Conservation (phyloP, 2,113 vertebrate species). For the Colaptes auratus region DNA sequence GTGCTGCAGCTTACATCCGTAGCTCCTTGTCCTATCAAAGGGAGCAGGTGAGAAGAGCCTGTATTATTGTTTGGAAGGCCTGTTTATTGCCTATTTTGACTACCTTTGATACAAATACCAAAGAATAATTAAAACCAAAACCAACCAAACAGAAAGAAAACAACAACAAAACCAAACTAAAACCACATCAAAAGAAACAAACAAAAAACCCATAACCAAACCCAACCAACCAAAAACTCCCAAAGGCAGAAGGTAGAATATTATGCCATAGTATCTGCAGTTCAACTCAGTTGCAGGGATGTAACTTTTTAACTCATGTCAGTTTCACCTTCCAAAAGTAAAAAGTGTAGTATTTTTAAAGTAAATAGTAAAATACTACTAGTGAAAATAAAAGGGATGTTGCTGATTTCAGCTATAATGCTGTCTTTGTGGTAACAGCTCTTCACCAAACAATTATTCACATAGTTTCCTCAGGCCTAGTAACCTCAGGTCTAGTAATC, state of each 20-base stretch:
- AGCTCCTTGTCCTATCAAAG: too few relatives aligned
- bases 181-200: too few relatives aligned
- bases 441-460: not conserved
- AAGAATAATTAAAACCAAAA: too few relatives aligned
- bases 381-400: not conserved
- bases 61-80: not conserved
- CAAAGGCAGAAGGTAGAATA: not conserved
- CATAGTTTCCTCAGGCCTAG: not conserved
- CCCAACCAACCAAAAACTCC: not conserved
- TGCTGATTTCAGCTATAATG: not conserved
- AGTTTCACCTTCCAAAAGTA: not conserved
- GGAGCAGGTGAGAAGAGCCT: too few relatives aligned
- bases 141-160: too few relatives aligned
- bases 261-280: accelerated
- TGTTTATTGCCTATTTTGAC: not conserved
- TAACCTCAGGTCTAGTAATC: not conserved
- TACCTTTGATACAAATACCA: not conserved
- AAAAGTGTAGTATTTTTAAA: not conserved
- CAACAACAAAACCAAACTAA: not conserved
- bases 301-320: not conserved
- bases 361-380: not conserved
- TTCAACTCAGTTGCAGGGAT: not conserved
- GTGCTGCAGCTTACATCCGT: too few relatives aligned
- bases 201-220: not conserved
- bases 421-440: not conserved